phyloP scores from a whole-genome alignment of 1,140 invertebrate genomes.

The Radopholus similis region DNA sequence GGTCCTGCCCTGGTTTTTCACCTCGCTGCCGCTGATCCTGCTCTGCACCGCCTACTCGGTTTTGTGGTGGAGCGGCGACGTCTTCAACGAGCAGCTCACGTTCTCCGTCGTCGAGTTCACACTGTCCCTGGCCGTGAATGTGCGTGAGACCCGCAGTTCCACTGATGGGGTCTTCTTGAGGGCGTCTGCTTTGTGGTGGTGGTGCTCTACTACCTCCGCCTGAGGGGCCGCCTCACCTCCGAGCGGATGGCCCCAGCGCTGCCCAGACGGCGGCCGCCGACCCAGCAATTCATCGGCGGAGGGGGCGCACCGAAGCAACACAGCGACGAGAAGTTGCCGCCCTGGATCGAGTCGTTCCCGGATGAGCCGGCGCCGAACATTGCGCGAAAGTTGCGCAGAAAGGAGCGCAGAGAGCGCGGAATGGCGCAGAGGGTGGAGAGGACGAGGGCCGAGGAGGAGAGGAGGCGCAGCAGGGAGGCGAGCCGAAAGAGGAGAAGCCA shows the following conservation, averaged over 20 bases:
- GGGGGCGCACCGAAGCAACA: not conserved
- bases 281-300: not conserved
- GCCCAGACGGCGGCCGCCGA: not conserved
- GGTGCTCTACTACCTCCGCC: constrained; percentile 53
- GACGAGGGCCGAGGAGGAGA: constrained; percentile 8
- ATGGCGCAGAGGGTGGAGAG: constrained; percentile 19
- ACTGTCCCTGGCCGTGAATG: constrained; percentile 53
- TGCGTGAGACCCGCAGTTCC: constrained; percentile 28
- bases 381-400: constrained; percentile 20
- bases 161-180: constrained; percentile 21
- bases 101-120: constrained; percentile 56
- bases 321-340: constrained; percentile 10
- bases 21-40: constrained; percentile 41
- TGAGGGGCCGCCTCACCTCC: constrained; percentile 43
- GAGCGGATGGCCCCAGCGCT: constrained; percentile 19
- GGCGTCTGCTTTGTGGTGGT: constrained; percentile 53
- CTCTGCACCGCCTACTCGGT: constrained; percentile 55
- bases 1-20: constrained; percentile 58
- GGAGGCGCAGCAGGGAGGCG: too few relatives aligned
- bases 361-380: constrained; percentile 24
- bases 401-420: constrained; percentile 23
- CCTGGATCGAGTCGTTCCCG: constrained; percentile 9
- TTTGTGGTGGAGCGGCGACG: constrained; percentile 56
- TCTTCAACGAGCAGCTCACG: constrained; percentile 59
- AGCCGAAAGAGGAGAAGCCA: too few relatives aligned